Conservation (phyloP, 1,140 invertebrate genomes). For the Octopus bimaculoides region DNA sequence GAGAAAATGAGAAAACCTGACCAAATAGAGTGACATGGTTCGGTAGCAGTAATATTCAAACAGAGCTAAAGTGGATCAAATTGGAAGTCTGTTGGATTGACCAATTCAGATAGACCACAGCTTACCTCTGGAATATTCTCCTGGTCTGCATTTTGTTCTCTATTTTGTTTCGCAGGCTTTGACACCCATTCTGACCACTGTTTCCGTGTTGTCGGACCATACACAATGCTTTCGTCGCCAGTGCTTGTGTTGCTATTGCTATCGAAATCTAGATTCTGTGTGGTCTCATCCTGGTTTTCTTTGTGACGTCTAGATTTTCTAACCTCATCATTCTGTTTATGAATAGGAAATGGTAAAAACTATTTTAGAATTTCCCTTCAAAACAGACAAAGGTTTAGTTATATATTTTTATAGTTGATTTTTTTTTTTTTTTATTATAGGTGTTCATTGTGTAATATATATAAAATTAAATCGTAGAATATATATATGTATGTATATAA, state of each 20-base stretch:
- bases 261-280: constrained; percentile 47
- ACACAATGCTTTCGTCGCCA: constrained; percentile 51
- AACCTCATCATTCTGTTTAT: constrained; percentile 28
- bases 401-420: neutral
- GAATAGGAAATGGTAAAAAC: constrained; percentile 6
- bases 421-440: neutral
- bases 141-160: constrained; percentile 35
- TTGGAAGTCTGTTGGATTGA: constrained; percentile 1
- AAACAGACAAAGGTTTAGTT: neutral
- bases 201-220: constrained; percentile 69
- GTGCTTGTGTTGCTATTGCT: constrained; percentile 43
- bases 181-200: constrained; percentile 71
- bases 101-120: constrained; percentile 19
- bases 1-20: too few relatives aligned
- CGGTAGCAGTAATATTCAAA: too few relatives aligned
- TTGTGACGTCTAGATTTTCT: constrained; percentile 21
- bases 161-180: constrained; percentile 30
- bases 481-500: too few relatives aligned
- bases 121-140: constrained; percentile 33
- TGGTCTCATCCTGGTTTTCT: constrained; percentile 32
- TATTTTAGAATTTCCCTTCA: constrained; percentile 5
- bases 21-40: too few relatives aligned
- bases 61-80: neutral
- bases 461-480: too few relatives aligned
- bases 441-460: too few relatives aligned